phyloP scores from a whole-genome alignment of 2,888 invertebrate genomes.

The Scaptomyza reducta region DNA sequence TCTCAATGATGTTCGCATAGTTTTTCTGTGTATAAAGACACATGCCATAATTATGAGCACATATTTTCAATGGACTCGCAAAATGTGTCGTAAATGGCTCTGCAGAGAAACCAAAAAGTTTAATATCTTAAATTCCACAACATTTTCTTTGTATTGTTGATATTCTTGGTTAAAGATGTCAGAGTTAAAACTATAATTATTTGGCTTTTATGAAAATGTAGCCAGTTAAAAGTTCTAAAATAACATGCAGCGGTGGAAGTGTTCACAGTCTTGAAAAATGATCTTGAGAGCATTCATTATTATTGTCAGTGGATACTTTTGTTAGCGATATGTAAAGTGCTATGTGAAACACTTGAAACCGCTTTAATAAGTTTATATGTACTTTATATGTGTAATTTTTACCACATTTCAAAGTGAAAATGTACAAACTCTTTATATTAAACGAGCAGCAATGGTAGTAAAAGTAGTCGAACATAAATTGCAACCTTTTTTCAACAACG shows the following conservation, averaged over 20 bases:
- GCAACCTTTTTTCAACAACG: constrained; percentile 10
- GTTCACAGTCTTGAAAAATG: not conserved
- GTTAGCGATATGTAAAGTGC: constrained; percentile 1
- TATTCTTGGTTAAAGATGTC: too few relatives aligned
- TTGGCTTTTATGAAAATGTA: not conserved
- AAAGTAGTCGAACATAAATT: constrained; percentile 27
- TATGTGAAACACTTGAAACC: not conserved
- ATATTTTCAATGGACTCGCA: constrained; percentile 53
- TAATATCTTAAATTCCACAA: constrained; percentile 4
- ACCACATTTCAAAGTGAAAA: too few relatives aligned
- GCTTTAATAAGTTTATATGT: not conserved
- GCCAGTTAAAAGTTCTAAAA: not conserved
- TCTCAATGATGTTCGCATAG: constrained; percentile 28
- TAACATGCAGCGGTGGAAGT: constrained; percentile 3
- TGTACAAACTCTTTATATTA: too few relatives aligned
- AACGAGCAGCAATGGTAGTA: not conserved
- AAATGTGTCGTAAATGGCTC: constrained; percentile 17
- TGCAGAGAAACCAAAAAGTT: constrained; percentile 2
- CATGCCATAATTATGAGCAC: constrained; percentile 57
- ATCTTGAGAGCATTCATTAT: constrained; percentile 9
- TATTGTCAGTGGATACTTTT: not conserved
- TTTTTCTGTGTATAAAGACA: not conserved
- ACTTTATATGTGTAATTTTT: not conserved
- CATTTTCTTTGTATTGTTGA: too few relatives aligned
- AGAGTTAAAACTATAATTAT: not conserved